phyloP scores from a whole-genome alignment of 2,888 invertebrate species.

The Acronicta leporina region DNA sequence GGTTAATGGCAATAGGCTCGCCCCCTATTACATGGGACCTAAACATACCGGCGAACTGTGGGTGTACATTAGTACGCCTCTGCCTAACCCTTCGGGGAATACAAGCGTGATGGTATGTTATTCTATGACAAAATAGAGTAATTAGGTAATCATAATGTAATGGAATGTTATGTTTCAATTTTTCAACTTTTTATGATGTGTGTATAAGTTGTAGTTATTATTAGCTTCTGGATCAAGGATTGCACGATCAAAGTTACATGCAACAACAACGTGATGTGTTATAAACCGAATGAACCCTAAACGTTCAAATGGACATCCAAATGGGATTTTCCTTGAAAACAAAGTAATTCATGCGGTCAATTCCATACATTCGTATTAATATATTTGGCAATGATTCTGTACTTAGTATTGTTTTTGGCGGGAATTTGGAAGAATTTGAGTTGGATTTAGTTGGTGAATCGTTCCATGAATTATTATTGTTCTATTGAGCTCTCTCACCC shows the following conservation, averaged over 20 bases:
- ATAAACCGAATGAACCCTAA: conserved; percentile 5
- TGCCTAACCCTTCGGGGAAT: no score
- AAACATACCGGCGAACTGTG: no score
- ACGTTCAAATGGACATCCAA: neutral
- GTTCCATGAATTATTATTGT: neutral
- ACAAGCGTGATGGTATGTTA: no score
- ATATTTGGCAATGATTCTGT: conserved; percentile 3
- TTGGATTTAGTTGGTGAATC: neutral
- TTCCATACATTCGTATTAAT: conserved; percentile 12
- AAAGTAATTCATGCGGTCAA: neutral
- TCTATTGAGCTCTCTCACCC: neutral
- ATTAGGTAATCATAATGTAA: no score
- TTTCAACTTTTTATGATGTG: no score
- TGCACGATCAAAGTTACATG: conserved; percentile 1
- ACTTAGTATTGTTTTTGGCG: conserved; percentile 27
- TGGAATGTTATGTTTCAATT: no score
- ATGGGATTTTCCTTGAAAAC: conserved; percentile 21
- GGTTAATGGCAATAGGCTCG: no score
- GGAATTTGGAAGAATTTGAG: neutral
- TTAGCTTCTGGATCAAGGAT: neutral
- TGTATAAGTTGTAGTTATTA: neutral
- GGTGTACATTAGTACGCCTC: no score
- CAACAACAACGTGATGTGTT: conserved; percentile 4
- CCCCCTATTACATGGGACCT: no score
- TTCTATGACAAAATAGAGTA: no score